phyloP scores from a whole-genome alignment of 2,888 invertebrate species.

The Linhomoeus sp. region DNA sequence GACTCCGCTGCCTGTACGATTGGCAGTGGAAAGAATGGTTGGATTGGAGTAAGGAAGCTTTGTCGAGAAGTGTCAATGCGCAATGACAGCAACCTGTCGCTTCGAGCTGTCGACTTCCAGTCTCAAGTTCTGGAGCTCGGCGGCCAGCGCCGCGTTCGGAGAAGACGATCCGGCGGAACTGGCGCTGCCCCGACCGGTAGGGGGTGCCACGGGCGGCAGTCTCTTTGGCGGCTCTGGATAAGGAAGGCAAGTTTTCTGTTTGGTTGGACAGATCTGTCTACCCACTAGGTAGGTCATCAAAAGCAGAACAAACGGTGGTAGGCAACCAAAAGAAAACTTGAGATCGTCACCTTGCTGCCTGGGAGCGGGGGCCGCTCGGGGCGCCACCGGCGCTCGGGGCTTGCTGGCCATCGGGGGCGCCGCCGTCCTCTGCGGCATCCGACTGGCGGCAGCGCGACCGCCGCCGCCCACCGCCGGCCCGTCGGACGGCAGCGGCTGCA shows the following conservation, averaged over 20 bases:
- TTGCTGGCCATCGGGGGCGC: constrained; percentile 1
- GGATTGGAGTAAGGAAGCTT: no score
- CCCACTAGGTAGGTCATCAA: no score
- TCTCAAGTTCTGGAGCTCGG: constrained; percentile 5
- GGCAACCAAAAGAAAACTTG: no score
- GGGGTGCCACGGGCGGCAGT: constrained; percentile 2
- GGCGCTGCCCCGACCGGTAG: not conserved
- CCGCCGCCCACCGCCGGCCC: no score
- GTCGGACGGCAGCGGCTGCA: not conserved
- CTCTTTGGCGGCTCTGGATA: no score
- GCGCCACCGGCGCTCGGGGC: constrained; percentile 2
- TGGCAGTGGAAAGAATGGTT: no score
- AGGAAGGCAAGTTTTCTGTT: no score
- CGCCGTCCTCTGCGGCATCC: not conserved
- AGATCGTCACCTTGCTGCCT: constrained; percentile 4
- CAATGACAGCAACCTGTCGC: constrained; percentile 3
- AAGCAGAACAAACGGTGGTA: no score
- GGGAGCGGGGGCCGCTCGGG: constrained; percentile 3
- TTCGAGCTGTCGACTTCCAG: constrained; percentile 1
- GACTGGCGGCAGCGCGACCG: not conserved
- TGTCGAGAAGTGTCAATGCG: no score
- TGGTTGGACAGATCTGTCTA: no score
- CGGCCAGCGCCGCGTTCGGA: not conserved
- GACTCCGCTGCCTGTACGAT: constrained; percentile 27
- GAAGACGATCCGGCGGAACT: no score